phyloP scores from a whole-genome alignment of 1,140 invertebrate genomes.

The Hypsibius dujardini region DNA sequence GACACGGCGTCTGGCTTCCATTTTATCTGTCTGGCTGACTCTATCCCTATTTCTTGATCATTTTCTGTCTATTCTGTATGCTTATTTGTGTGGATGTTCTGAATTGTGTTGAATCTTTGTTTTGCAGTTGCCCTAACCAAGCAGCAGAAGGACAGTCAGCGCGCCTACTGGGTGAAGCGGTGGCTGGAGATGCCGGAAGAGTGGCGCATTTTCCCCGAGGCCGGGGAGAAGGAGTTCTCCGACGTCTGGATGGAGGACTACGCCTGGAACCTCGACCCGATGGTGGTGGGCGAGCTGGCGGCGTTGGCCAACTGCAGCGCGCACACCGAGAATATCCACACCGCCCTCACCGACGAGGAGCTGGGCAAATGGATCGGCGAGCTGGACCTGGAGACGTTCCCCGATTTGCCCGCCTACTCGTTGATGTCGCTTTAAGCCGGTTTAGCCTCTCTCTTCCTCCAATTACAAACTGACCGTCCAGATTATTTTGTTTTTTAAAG shows the following conservation, averaged over 20 bases:
- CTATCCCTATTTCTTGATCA: no score
- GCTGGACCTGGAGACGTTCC: background rate
- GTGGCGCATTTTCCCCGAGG: background rate
- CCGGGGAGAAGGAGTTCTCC: no score
- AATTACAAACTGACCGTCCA: no score
- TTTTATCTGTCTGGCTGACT: no score
- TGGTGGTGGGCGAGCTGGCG: slow-evolving; percentile 4
- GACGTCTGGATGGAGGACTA: background rate
- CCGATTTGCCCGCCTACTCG: no score
- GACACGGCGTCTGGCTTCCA: no score
- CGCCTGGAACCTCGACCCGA: background rate
- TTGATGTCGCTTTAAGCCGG: no score
- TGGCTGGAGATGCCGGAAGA: slow-evolving; percentile 8
- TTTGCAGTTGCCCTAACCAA: background rate
- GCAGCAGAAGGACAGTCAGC: background rate
- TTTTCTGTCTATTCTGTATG: no score
- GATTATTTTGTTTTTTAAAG: no score
- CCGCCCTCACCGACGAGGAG: background rate
- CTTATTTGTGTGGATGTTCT: no score
- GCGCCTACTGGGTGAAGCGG: background rate
- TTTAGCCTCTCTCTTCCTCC: no score
- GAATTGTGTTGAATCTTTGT: background rate
- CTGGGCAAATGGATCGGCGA: background rate
- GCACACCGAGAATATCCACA: background rate
- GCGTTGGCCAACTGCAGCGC: slow-evolving; percentile 1